Evolutionary conservation across 2,888 invertebrate genomes (phyloP), one percentile per base, ranked within the genome.

Genomic region (Tyria jacobaeae): DNA sequence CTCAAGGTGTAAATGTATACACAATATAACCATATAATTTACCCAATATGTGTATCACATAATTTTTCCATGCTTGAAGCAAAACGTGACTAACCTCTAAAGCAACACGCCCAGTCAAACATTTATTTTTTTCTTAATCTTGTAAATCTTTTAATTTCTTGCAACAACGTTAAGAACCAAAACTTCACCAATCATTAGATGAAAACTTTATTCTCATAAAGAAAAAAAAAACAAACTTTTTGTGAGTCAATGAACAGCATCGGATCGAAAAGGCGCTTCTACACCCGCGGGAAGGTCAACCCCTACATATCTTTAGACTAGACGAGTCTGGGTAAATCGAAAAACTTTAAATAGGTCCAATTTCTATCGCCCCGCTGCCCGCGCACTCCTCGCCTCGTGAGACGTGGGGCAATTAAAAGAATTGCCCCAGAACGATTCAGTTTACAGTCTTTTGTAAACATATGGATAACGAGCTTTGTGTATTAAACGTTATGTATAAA

Each of bases 261-360:
- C 48, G 49, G 41, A 50, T 41, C 62, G 60, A 50, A 58, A 55
- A 56, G 21, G 53, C 52, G 34, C 39, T 44, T 55, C 51, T 72
- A 60, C 53, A 62, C 78, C 76, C 76, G 34, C 53, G 73, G 70
- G 76, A 75, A 39, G 59, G 64, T 59, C 71, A 74, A 75, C 68
- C 68, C 66, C 72, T 66, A 81, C 73, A 79, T 79, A 82, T 78
- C 78, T 78, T 74, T 75, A 74, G 68, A 74, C 80, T 75, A 81
- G 82, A 79, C 84, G 78, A 82, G 84, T 83, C 81, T 79, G 83
- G 73, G 86, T 84, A 90, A 91, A 91, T 91, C 86, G 91, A 90
- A 91, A 91, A 92, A 92, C 89, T 91, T 92, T 91, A 89, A 91
- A 91, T 89, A 85, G 87, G 75, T 83, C 86, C 88, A 85, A 88